Base-by-base conservation (phyloP, 1,140 invertebrate species). In the Lepidurus couesii region DNA sequence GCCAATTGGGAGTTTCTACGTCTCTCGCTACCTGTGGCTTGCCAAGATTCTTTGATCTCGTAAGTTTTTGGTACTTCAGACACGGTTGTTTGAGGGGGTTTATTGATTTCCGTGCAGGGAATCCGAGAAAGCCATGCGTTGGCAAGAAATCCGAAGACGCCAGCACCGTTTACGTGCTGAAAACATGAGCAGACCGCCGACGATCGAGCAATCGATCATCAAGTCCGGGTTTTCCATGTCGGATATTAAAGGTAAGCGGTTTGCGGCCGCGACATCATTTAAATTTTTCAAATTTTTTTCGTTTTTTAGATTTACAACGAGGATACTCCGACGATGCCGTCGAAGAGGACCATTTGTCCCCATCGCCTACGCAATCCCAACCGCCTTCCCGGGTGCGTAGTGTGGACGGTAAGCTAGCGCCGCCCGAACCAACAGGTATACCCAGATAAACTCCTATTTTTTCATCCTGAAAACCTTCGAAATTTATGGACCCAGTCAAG, bases 1-100 rank as follows among this genome's bases (percentile, higher is more conserved):
- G 95, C 96, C 0, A 97, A 96, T 84, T 98, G 98, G 94, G 97
- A 99, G 86, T 99, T 98, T 85, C 86, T 99, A 24, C 87, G 98
- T 47, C 88, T 99, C 1, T 98, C 95, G 4, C 86, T 99, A n/a
- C 98, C 98, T 0, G 95, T 99, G 16, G 97, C 95, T 79, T 99
- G 96, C 83, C 91, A 94, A 81, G 87, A 92, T 26, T 88, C 90
- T 79, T 98, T 98, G 83, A 92, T 97, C 73, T 90, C 90, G 91
- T 94, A 88, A 89, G 89, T 86, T 44, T 75, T 43, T 26, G 3
- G n/a, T 75, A 7, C n/a, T 11, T 24, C 47, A 42, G 74, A 26
- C n/a, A 43, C 76, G 44, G 3, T 24, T 13, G n/a, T 73, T 5
- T 4, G 26, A 78, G 73, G 77, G 45, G 0, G 16, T 77, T 26